These are phyloP conservation scores for Meloidogyne floridensis DNA, from an alignment of 1,140 invertebrate genomes.

Conservation along the genomic window DNA sequence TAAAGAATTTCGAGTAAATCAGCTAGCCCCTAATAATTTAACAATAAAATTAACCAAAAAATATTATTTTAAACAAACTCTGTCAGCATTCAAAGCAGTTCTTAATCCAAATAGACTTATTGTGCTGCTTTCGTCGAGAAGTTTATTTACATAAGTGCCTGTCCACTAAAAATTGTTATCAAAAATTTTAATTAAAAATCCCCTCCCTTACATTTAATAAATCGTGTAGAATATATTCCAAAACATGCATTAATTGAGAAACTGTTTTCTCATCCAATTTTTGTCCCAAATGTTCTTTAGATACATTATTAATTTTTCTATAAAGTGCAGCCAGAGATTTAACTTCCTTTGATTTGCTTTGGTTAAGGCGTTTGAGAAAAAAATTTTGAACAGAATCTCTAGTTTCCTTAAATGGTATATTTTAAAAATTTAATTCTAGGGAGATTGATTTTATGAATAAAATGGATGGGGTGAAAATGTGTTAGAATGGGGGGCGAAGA, in stretches of 20 bases:
- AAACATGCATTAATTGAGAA: slow-evolving; percentile 32
- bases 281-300: slow-evolving; percentile 38
- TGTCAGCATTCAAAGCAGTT: slow-evolving; percentile 55
- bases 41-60: neutral
- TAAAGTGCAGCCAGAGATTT: slow-evolving; percentile 32
- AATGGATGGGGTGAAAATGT: too few relatives aligned
- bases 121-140: slow-evolving; percentile 44
- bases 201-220: slow-evolving; percentile 29
- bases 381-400: slow-evolving; percentile 37
- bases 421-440: neutral
- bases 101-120: slow-evolving; percentile 55
- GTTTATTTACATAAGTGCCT: slow-evolving; percentile 55
- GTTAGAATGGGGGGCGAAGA: too few relatives aligned
- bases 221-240: slow-evolving; percentile 42
- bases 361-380: slow-evolving; percentile 18
- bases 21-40: slow-evolving; percentile 44
- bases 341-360: slow-evolving; percentile 41
- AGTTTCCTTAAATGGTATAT: slow-evolving; percentile 25
- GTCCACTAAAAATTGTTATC: slow-evolving; percentile 42
- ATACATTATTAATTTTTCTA: slow-evolving; percentile 16
- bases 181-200: neutral
- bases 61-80: slow-evolving; percentile 27
- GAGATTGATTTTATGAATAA: too few relatives aligned
- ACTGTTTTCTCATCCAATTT: slow-evolving; percentile 39
- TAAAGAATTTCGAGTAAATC: slow-evolving; percentile 49